Conservation (phyloP, 2,113 vertebrate species). For the Ictalurus punctatus region DNA sequence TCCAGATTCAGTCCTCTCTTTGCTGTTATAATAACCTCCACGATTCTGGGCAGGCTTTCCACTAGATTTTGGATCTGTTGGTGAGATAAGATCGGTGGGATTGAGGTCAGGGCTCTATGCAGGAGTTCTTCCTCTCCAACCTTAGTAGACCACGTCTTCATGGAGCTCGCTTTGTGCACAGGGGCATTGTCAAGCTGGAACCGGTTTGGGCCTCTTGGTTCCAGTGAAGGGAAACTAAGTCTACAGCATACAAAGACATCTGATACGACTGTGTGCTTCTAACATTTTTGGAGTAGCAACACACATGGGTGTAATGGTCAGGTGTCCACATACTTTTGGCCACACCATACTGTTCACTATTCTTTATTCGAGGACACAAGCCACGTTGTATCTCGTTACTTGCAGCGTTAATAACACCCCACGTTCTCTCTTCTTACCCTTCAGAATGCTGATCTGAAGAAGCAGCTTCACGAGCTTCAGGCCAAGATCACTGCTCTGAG, state of each 20-base stretch:
- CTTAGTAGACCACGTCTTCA: not conserved
- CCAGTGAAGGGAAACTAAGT: not conserved
- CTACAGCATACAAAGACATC: not conserved
- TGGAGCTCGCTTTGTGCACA: not conserved
- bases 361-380: not conserved
- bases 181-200: not conserved
- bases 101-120: not conserved
- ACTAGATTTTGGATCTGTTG: not conserved
- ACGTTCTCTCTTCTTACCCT: conserved; percentile 39
- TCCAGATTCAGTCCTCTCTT: not conserved
- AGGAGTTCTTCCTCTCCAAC: not conserved
- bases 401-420: not conserved
- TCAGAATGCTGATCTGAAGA: conserved; percentile 98
- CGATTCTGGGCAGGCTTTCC: not conserved
- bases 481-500: conserved; percentile 98
- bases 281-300: not conserved
- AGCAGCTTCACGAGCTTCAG: conserved; percentile 98
- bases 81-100: not conserved
- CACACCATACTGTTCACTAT: not conserved
- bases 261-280: not conserved
- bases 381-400: not conserved
- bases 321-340: not conserved
- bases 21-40: not conserved
- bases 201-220: not conserved
- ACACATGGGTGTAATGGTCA: not conserved